phyloP scores from a whole-genome alignment of 23 tunicate genomes.

The Trididemnum clinides region DNA sequence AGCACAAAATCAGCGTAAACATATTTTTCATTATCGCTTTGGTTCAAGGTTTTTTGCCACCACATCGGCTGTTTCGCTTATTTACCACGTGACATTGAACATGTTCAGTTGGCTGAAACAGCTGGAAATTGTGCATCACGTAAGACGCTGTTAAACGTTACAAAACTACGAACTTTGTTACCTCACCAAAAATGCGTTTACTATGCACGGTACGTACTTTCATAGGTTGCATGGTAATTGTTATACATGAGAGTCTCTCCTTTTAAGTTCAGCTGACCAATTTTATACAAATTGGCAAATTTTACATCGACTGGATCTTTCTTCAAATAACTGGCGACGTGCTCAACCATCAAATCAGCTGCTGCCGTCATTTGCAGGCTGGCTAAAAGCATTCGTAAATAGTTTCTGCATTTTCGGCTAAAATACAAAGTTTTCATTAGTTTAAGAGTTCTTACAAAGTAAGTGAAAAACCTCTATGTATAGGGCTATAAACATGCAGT shows the following conservation, averaged over 20 bases:
- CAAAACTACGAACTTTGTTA: no score
- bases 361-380: conserved; percentile 57
- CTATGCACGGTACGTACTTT: neutral
- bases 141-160: no score
- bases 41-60: no score
- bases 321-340: conserved; percentile 47
- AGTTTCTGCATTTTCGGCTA: neutral
- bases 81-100: no score
- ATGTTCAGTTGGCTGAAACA: no score
- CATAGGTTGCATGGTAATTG: neutral
- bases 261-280: conserved; percentile 30
- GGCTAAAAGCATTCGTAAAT: conserved; percentile 7
- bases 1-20: neutral
- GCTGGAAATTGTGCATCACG: no score
- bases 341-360: conserved; percentile 53
- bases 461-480: no score
- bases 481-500: no score
- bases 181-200: neutral
- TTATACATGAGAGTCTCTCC: neutral
- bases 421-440: no score
- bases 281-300: conserved; percentile 41
- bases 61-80: no score
- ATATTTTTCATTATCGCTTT: no score
- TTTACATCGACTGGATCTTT: conserved; percentile 58
- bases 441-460: no score